Base-by-base conservation (phyloP, 1,140 invertebrate species). In the Drusus annulatus region DNA sequence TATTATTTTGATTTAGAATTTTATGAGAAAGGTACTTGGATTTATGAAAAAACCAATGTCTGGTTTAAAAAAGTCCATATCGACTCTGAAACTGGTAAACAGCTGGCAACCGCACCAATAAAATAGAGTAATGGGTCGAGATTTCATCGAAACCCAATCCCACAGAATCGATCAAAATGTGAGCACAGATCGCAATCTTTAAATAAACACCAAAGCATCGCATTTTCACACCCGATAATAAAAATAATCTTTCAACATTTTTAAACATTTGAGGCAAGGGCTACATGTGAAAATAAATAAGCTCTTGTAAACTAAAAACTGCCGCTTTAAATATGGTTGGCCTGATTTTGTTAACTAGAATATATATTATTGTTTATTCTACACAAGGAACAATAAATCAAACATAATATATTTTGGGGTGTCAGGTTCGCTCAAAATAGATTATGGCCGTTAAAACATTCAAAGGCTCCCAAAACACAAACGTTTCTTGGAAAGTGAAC, bases 381-480 rank as follows among this genome's bases (percentile, higher is more conserved):
- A 10, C 0, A 5, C 2, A 60, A 60, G 19, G 56, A 60, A 60
- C 8, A 19, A 60, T 60, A 17, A 60, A 60, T 60, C 56, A 60
- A 60, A 58, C 21, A n/a, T 58, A 8, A 21, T 19, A 58, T 19
- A 58, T 21, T 17, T 19, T 58, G 54, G 54, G 17, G 54, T 58
- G 54, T 58, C 54, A 58, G 21, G 4, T 60, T 21, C 19, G 17
- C 56, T 60, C 56, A 23, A 23, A 60, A 60, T 60, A 60, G 56
- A 60, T 60, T 19, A 23, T 60, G 17, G 17, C 13, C 56, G 36
- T 45, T 45, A 13, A 45, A 17, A 65, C 25, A 25, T 16, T 16
- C 23, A 60, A 65, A 65, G 62, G n/a, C 36, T 65, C 36, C 62
- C 62, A 31, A 63, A 65, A 31, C n/a, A 28, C 28, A 28, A 28